A percentile compares a stretch with the other conserved stretches of the same genome.
These are phyloP conservation scores for Dryas iulia DNA, from an alignment of 1,140 invertebrate genomes.

Conservation along the genomic window DNA sequence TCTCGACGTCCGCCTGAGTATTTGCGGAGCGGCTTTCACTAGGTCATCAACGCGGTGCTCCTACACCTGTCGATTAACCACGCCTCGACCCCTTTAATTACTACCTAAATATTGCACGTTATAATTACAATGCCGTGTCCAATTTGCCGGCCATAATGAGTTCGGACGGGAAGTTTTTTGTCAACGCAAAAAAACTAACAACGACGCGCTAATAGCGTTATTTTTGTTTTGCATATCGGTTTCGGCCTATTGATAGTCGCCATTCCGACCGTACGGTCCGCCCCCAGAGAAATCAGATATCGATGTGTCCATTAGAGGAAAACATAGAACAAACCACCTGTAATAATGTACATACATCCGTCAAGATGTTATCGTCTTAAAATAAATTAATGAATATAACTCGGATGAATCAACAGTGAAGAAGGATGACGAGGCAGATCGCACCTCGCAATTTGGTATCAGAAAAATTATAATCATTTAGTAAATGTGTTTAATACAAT, in stretches of 20 bases:
- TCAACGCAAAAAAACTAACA: conserved; percentile 43
- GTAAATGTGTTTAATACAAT: conserved; percentile 20
- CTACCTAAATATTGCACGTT: conserved; percentile 59
- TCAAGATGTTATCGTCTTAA: conserved; percentile 69
- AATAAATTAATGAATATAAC: conserved; percentile 69
- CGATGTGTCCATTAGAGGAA: conserved; percentile 64
- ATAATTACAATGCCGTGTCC: conserved; percentile 57
- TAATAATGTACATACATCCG: conserved; percentile 64
- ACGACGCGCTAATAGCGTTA: conserved; percentile 65
- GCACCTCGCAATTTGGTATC: conserved; percentile 48
- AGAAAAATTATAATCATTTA: conserved; percentile 37
- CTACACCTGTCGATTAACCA: conserved; percentile 48
- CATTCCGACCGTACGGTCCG: conserved; percentile 35
- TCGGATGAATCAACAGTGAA: conserved; percentile 51
- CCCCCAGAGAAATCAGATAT: conserved; percentile 46
- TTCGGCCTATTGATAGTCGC: conserved; percentile 58
- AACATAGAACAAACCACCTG: conserved; percentile 70
- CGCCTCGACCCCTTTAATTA: conserved; percentile 50
- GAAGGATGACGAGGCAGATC: conserved; percentile 57
- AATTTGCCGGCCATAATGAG: conserved; percentile 62
- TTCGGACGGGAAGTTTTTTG: conserved; percentile 52
- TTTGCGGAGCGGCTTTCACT: conserved; percentile 38
- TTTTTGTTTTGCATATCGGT: conserved; percentile 68
- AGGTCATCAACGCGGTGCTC: conserved; percentile 38
- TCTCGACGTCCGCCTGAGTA: conserved; percentile 37